Evolutionary conservation across 2,113 vertebrate genomes (phyloP).

Genomic region (Gadus chalcogrammus): DNA sequence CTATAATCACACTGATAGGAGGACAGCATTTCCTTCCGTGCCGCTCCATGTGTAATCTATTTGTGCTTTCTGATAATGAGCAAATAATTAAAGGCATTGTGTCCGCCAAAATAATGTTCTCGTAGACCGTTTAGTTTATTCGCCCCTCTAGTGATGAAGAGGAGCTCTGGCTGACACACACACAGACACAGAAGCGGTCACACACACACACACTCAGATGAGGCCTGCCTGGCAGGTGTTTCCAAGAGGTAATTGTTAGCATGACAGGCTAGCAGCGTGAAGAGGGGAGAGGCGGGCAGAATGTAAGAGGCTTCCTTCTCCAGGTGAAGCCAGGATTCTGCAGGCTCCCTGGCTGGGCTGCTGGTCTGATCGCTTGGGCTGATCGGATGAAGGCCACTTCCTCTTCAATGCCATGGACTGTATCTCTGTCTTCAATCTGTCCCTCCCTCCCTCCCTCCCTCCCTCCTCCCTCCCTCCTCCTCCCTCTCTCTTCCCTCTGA

Average conservation of each 20-base stretch:
- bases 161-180: conserved; percentile 34
- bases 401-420: conserved; percentile 19
- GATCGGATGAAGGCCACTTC: background rate
- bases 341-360: conserved; percentile 31
- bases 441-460: conserved; percentile 15
- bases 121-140: no score
- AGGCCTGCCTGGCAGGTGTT: conserved; percentile 48
- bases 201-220: conserved; percentile 8
- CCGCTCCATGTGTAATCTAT: no score
- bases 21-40: no score
- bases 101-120: no score
- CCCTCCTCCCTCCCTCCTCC: no score
- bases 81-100: no score
- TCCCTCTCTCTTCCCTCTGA: conserved; percentile 2
- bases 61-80: no score
- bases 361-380: background rate
- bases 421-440: conserved; percentile 26
- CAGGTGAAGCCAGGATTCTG: conserved; percentile 46
- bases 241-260: conserved; percentile 45
- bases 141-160: background rate
- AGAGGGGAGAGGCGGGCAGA: conserved; percentile 20
- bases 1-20: no score
- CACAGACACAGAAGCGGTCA: conserved; percentile 7
- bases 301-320: conserved; percentile 46
- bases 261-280: conserved; percentile 26